phyloP scores from a whole-genome alignment of 2,888 invertebrate species.

The Dexiosoma caninum region DNA sequence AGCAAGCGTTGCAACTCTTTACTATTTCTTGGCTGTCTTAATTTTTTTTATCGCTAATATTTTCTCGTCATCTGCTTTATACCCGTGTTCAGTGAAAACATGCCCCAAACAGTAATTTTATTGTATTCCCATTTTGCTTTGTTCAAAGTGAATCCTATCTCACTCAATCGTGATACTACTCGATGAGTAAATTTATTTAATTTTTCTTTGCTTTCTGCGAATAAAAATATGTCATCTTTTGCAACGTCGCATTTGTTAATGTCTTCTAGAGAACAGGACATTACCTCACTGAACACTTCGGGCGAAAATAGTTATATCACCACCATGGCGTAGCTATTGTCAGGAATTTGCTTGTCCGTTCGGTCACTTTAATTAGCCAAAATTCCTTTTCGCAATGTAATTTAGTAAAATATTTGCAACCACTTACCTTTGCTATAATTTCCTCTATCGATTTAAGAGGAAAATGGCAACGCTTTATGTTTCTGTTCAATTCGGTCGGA shows the following conservation, averaged over 20 bases:
- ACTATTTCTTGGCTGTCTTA: slow-evolving; percentile 20
- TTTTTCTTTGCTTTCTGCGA: slow-evolving; percentile 52
- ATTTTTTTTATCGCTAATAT: slow-evolving; percentile 12
- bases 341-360: slow-evolving; percentile 62
- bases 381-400: slow-evolving; percentile 60
- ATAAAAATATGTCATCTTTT: slow-evolving; percentile 32
- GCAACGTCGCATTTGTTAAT: slow-evolving; percentile 24
- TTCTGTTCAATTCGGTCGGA: slow-evolving; percentile 41
- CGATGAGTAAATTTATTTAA: slow-evolving; percentile 50
- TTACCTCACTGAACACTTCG: slow-evolving; percentile 68
- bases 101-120: not conserved
- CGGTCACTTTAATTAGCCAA: slow-evolving; percentile 63
- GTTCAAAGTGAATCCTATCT: slow-evolving; percentile 65
- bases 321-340: slow-evolving; percentile 64
- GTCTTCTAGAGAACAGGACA: slow-evolving; percentile 38
- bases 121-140: slow-evolving; percentile 66
- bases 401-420: slow-evolving; percentile 59
- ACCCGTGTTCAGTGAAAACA: slow-evolving; percentile 27
- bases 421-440: slow-evolving; percentile 54
- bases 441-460: slow-evolving; percentile 54
- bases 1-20: slow-evolving; percentile 45
- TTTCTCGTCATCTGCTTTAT: slow-evolving; percentile 29
- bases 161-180: slow-evolving; percentile 54
- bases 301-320: slow-evolving; percentile 61
- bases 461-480: slow-evolving; percentile 45